A percentile compares a stretch with the other conserved stretches of the same genome.
Evolutionary conservation across 2,113 vertebrate genomes (phyloP).

Genomic region (Dascyllus trimaculatus): DNA sequence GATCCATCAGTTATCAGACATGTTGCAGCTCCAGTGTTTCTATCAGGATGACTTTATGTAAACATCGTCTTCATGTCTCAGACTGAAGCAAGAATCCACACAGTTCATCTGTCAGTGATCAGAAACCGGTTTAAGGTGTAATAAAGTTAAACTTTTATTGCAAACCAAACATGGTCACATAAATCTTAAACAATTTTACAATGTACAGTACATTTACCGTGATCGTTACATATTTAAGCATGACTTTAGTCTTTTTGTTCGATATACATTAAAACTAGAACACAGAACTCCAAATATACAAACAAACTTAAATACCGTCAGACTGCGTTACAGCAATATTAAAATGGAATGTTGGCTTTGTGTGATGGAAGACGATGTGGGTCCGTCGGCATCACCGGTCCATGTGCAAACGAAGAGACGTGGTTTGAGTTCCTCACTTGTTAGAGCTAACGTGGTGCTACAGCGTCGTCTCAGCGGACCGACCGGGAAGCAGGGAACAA

Average conservation of each 20-base stretch:
- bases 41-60: no score
- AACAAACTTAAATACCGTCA: conserved; percentile 93
- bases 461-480: conserved; percentile 25
- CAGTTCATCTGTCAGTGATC: not conserved
- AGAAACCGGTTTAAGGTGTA: conserved; percentile 56
- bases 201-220: conserved; percentile 97
- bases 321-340: conserved; percentile 90
- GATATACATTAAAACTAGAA: conserved; percentile 97
- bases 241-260: conserved; percentile 87
- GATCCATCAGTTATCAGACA: no score
- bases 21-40: no score
- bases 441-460: conserved; percentile 54
- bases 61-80: not conserved
- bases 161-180: conserved; percentile 94
- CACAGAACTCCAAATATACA: conserved; percentile 93
- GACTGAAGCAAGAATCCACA: no score
- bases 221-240: conserved; percentile 90
- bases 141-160: conserved; percentile 92
- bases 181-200: conserved; percentile 92
- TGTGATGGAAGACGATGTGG: conserved; percentile 70
- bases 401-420: conserved; percentile 70
- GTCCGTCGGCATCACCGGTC: conserved; percentile 47
- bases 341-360: conserved; percentile 89
- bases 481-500: conserved; percentile 30
- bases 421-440: conserved; percentile 53